Evolutionary conservation across 2,113 vertebrate genomes (phyloP).

Genomic region (Ardeotis arabs): DNA sequence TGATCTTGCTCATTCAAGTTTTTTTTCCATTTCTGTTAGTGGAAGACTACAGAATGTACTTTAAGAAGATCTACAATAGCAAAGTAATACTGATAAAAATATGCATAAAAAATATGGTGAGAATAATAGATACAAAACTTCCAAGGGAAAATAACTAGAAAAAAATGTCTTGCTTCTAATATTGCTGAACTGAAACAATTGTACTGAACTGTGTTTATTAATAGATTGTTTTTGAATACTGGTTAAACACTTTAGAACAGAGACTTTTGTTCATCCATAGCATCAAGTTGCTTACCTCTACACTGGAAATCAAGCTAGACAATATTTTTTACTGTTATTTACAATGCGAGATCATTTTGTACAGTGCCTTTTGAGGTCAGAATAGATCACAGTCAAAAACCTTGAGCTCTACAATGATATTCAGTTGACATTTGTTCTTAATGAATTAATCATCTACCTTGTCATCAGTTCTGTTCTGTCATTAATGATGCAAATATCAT

Average conservation of each 20-base stretch:
- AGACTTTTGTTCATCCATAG: background rate
- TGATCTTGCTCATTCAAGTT: background rate
- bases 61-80: background rate
- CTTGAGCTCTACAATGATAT: background rate
- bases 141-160: background rate
- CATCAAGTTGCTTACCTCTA: background rate
- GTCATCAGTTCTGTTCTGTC: background rate
- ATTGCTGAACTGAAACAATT: background rate
- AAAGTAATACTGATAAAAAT: background rate
- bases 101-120: background rate
- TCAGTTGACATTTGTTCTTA: constrained; percentile 13
- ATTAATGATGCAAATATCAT: background rate
- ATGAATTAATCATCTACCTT: constrained; percentile 1
- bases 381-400: background rate
- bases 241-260: background rate
- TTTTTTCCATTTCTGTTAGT: background rate
- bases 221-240: background rate
- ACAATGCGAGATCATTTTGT: background rate
- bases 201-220: background rate
- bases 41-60: background rate
- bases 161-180: background rate
- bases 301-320: background rate
- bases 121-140: background rate
- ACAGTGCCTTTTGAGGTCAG: background rate
- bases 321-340: background rate